Evolutionary conservation across 2,797 vertebrate species (phyloP).

Genomic region (Eulemur rubriventer): DNA sequence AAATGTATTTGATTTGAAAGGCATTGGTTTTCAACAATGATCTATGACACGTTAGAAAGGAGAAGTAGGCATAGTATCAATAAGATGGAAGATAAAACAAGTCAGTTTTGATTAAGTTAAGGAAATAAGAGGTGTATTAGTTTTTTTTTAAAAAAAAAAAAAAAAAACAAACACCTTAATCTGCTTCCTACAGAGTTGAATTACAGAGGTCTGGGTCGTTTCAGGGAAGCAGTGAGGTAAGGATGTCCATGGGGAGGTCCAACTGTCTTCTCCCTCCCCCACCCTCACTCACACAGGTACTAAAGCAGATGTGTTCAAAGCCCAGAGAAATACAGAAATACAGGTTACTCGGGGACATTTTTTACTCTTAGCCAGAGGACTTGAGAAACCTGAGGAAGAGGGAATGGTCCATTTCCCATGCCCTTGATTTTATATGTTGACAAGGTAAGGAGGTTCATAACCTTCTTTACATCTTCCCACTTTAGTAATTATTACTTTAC

Average conservation of each 20-base stretch:
- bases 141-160: no score
- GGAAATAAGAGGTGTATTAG: neutral
- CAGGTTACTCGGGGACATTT: neutral
- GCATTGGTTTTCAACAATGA: neutral
- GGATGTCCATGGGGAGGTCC: neutral
- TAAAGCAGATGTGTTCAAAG: neutral
- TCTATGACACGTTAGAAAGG: neutral
- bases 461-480: neutral
- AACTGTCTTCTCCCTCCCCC: neutral
- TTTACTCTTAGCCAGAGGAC: neutral
- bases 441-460: neutral
- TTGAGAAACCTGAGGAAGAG: neutral
- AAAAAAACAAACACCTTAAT: neutral
- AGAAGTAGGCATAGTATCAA: neutral
- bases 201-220: neutral
- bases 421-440: neutral
- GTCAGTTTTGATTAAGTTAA: conserved; percentile 34
- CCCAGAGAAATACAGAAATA: neutral
- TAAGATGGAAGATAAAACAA: neutral
- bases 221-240: neutral
- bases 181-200: neutral
- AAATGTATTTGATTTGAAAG: conserved; percentile 26
- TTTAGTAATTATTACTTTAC: conserved; percentile 45
- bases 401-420: neutral
- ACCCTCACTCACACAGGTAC: neutral